phyloP scores from a whole-genome alignment of 2,888 invertebrate species.

The Nyleta sp. region DNA sequence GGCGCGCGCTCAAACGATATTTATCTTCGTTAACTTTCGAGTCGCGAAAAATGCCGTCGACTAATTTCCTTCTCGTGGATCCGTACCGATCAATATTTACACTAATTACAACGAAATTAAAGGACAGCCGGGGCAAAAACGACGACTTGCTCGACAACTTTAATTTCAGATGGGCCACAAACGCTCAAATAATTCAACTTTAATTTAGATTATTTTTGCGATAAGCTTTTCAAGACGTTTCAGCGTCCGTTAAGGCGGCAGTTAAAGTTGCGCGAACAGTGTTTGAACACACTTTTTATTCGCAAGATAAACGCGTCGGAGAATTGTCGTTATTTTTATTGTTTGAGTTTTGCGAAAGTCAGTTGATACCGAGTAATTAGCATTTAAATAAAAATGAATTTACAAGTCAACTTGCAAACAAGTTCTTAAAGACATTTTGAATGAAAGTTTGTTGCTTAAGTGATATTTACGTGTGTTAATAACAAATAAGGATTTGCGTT shows the following conservation, averaged over 20 bases:
- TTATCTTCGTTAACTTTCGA: conserved; percentile 61
- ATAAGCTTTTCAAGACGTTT: too few species aligned
- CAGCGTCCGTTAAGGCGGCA: neutral
- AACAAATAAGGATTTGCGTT: too few species aligned
- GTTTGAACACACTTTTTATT: conserved; percentile 3
- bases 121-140: conserved; percentile 25
- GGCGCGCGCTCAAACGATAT: conserved; percentile 57
- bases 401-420: too few species aligned
- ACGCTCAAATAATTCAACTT: conserved; percentile 21
- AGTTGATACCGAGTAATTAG: too few species aligned
- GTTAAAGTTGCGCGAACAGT: too few species aligned
- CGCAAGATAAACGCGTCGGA: neutral
- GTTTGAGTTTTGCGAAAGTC: too few species aligned
- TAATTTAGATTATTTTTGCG: conserved; percentile 21
- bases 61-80: conserved; percentile 53
- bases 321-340: too few species aligned
- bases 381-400: too few species aligned
- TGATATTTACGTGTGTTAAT: too few species aligned
- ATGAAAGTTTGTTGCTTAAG: too few species aligned
- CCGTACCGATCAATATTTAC: conserved; percentile 54
- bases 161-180: conserved; percentile 8
- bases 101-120: conserved; percentile 51
- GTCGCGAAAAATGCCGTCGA: conserved; percentile 55
- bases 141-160: neutral
- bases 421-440: too few species aligned